Evolutionary conservation across 2,797 vertebrate genomes (phyloP).

Genomic region (Myripristis jacobus): DNA sequence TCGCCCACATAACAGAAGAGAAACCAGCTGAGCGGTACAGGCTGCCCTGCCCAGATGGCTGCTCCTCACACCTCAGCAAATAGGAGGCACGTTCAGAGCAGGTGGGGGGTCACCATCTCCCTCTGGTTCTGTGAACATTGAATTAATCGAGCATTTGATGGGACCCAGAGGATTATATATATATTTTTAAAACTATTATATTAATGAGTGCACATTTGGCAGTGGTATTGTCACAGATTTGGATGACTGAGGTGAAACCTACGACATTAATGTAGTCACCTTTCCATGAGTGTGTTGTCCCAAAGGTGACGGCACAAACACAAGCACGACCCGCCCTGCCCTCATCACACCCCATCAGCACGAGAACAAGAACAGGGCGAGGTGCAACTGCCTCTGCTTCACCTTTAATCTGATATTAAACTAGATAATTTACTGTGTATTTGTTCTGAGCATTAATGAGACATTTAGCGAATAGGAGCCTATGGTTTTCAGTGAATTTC

Average conservation of each 20-base stretch:
- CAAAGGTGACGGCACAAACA: background rate
- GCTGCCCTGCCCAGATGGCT: constrained; percentile 37
- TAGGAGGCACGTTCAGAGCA: background rate
- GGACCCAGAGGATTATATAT: background rate
- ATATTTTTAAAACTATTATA: too few relatives aligned
- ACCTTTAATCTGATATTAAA: too few relatives aligned
- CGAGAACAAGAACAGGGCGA: too few relatives aligned
- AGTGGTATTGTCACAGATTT: too few relatives aligned
- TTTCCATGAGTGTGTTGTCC: background rate
- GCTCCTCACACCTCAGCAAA: constrained; percentile 31
- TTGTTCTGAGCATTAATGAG: too few relatives aligned
- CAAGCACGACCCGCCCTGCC: background rate
- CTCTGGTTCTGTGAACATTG: background rate
- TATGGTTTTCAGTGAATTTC: too few relatives aligned
- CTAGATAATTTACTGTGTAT: too few relatives aligned
- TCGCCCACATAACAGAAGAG: constrained; percentile 64
- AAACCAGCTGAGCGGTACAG: constrained; percentile 62
- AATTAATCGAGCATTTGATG: constrained; percentile 6
- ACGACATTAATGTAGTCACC: background rate
- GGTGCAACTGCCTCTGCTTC: background rate
- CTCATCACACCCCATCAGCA: background rate
- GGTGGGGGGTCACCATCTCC: constrained; percentile 20
- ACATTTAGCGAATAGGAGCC: too few relatives aligned
- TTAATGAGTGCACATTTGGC: background rate
- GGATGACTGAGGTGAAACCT: too few relatives aligned